Base-by-base conservation (phyloP, 2,797 vertebrate genomes). In the Halcyon smyrnensis region DNA sequence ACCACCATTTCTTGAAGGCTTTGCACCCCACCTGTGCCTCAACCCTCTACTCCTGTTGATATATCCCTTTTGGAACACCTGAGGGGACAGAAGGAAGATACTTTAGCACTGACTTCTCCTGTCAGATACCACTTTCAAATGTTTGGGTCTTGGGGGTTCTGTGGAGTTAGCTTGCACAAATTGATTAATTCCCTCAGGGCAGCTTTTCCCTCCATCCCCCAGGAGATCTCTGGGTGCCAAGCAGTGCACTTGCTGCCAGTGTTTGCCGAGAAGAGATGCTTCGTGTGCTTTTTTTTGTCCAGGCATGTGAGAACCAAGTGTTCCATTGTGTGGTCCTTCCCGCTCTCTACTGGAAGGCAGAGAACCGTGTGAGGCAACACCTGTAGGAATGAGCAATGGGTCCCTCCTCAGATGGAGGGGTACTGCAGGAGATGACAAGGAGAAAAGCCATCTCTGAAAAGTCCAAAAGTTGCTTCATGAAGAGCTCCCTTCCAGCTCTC, bases 241-340 rank as follows among this genome's bases (percentile, higher is more conserved):
- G 48, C 54, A 51, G 36, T 56, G 36, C 21, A 11, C 39, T 56
- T 59, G 57, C 32, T 76, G 79, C 74, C 24, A 13, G 21, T 36
- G 32, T 80, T 69, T 67, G 46, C 57, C 4, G 23, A 56, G 63
- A 62, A 80, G 20, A 60, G 18, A n/a, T 11, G 5, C 28, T 60
- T 70, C 24, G 21, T 1, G 0, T 54, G 41, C 56, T 27, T 51
- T 51, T 25, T 37, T 50, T 60, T 50, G 20, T 59, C 59, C 4
- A 27, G 57, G 51, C 50, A 45, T 4, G 1, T 32, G 24, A 39
- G 27, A 3, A 1, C 32, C 41, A 34, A 18, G 36, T 2, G 1
- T 37, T 74, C 32, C 3, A 1, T 37, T 63, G 32, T 1, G 0
- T 57, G n/a, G 32, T 69, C 36, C 76, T 64, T 81, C 24, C 56